phyloP scores from a whole-genome alignment of 2,797 vertebrate species.

The Xenentodon cancila region DNA sequence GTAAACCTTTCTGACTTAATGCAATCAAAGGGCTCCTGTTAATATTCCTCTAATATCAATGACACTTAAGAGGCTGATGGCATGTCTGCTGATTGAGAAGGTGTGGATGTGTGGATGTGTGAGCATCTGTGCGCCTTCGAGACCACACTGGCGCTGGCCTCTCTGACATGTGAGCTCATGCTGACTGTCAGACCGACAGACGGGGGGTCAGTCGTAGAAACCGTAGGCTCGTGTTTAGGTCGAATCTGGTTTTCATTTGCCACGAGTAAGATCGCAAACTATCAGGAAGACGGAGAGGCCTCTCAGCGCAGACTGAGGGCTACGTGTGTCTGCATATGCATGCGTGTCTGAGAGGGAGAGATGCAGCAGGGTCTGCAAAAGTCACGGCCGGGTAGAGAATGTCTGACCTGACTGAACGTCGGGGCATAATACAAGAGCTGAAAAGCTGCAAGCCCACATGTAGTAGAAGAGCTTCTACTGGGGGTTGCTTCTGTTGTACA shows the following conservation, averaged over 20 bases:
- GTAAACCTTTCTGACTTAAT: constrained; percentile 52
- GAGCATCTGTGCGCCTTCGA: constrained; percentile 21
- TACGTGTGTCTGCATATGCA: constrained; percentile 41
- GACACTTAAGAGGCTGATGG: constrained; percentile 40
- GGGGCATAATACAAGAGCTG: constrained; percentile 40
- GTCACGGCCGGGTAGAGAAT: constrained; percentile 34
- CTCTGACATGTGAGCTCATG: constrained; percentile 69
- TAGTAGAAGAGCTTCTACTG: constrained; percentile 19
- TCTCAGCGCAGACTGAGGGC: constrained; percentile 61
- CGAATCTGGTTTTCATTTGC: constrained; percentile 77
- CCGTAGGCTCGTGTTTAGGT: constrained; percentile 66
- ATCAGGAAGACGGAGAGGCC: constrained; percentile 63
- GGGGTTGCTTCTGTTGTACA: constrained; percentile 20
- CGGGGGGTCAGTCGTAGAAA: constrained; percentile 63
- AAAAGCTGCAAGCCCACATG: constrained; percentile 27
- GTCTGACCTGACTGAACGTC: constrained; percentile 38
- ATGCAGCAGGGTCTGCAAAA: constrained; percentile 50
- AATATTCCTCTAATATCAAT: constrained; percentile 54
- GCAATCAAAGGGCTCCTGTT: constrained; percentile 68
- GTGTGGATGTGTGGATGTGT: constrained; percentile 29
- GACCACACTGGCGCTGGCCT: constrained; percentile 62
- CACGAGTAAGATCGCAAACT: constrained; percentile 65
- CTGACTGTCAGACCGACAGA: constrained; percentile 62
- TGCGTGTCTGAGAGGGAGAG: constrained; percentile 16
- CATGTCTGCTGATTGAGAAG: constrained; percentile 29